Evolutionary conservation across 1,140 invertebrate genomes (phyloP).

Genomic region (Drosophila nasuta): DNA sequence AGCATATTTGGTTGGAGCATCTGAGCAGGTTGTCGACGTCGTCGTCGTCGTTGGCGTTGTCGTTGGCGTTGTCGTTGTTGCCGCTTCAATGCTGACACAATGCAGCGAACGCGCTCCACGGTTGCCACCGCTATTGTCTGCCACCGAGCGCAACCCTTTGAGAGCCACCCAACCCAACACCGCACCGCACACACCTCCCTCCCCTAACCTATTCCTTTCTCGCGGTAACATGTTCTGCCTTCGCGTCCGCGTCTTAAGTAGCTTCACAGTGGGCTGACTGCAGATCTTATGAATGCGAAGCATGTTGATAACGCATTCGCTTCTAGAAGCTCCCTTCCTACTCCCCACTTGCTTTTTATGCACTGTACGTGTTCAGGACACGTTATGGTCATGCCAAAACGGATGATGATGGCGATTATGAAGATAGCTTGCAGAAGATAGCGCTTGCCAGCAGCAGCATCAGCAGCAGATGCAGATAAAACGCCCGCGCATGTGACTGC

Average conservation of each 20-base stretch:
- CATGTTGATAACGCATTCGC: constrained; percentile 71
- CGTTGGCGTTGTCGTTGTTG: constrained; percentile 51
- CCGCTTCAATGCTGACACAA: constrained; percentile 66
- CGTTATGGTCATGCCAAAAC: constrained; percentile 58
- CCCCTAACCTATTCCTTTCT: neutral
- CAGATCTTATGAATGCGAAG: constrained; percentile 79
- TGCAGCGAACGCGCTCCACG: constrained; percentile 30
- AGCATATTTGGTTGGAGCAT: constrained; percentile 69
- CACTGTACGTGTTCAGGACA: constrained; percentile 71
- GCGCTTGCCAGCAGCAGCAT: neutral
- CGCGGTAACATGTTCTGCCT: constrained; percentile 15
- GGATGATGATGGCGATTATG: constrained; percentile 77
- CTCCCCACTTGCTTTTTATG: constrained; percentile 31
- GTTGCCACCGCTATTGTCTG: constrained; percentile 43
- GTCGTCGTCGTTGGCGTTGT: neutral
- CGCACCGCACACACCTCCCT: neutral
- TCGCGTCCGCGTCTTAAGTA: constrained; percentile 60
- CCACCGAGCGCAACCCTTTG: constrained; percentile 15
- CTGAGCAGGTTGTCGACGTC: constrained; percentile 60
- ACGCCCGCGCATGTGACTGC: constrained; percentile 42
- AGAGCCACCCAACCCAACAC: neutral
- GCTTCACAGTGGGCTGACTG: constrained; percentile 58
- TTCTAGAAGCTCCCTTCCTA: neutral
- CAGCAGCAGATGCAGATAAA: constrained; percentile 54
- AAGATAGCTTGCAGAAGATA: constrained; percentile 50